phyloP scores from a whole-genome alignment of 1,140 invertebrate species.

The Neoseiulus cucumeris region DNA sequence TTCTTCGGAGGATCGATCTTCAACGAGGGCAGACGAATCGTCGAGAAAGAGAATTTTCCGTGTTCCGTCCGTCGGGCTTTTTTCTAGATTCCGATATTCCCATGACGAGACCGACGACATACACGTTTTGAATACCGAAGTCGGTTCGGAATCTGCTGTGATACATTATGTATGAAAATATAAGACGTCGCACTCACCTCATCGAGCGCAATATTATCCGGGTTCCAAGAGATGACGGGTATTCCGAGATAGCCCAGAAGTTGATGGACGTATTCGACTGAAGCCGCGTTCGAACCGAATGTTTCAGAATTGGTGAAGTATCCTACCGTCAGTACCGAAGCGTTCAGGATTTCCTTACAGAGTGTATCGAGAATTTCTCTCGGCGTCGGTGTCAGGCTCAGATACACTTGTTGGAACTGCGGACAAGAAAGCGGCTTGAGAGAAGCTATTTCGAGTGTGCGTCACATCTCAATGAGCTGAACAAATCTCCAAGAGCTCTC shows the following conservation, averaged over 20 bases:
- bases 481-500: too few relatives aligned
- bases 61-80: too few relatives aligned
- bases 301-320: slow-evolving; percentile 82
- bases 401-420: slow-evolving; percentile 5
- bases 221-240: slow-evolving; percentile 77
- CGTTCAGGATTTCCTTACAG: slow-evolving; percentile 64
- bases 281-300: slow-evolving; percentile 66
- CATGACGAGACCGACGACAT: too few relatives aligned
- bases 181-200: slow-evolving; percentile 42
- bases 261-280: slow-evolving; percentile 78
- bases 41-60: too few relatives aligned
- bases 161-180: too few relatives aligned
- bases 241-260: slow-evolving; percentile 62
- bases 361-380: slow-evolving; percentile 43
- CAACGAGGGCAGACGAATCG: too few relatives aligned
- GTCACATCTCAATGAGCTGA: too few relatives aligned
- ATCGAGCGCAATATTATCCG: slow-evolving; percentile 67
- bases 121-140: too few relatives aligned
- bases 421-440: neutral
- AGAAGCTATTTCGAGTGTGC: too few relatives aligned
- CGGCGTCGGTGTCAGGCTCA: slow-evolving; percentile 43
- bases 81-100: too few relatives aligned
- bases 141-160: too few relatives aligned
- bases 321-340: slow-evolving; percentile 70
- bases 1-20: too few relatives aligned